A percentile compares a stretch with the other conserved stretches of the same genome.
phyloP scores from a whole-genome alignment of 1,140 invertebrate species.

The Aradophagus sp. region DNA sequence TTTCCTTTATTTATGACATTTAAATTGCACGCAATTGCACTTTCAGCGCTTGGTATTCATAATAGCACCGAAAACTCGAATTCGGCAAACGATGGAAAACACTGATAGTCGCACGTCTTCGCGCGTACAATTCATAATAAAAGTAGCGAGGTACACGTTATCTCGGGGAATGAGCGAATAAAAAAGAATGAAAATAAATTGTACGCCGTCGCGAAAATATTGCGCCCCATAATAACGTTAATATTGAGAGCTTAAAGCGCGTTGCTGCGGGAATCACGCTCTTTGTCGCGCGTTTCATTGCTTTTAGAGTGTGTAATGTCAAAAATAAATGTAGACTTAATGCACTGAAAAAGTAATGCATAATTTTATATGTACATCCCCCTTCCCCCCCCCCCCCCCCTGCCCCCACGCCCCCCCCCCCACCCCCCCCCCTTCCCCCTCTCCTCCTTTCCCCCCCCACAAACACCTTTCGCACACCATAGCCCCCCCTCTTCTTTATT shows the following conservation, averaged over 20 bases:
- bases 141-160: slow-evolving; percentile 32
- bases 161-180: slow-evolving; percentile 16
- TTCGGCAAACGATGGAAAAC: slow-evolving; percentile 29
- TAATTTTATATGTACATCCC: too few relatives aligned
- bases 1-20: not conserved
- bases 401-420: too few relatives aligned
- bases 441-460: too few relatives aligned
- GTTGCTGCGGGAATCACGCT: slow-evolving; percentile 8
- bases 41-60: slow-evolving; percentile 18
- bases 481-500: too few relatives aligned
- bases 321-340: slow-evolving; percentile 13
- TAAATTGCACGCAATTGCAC: slow-evolving; percentile 11
- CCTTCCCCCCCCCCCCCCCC: too few relatives aligned
- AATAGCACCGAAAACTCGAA: slow-evolving; percentile 22
- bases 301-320: slow-evolving; percentile 7
- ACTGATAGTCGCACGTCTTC: slow-evolving; percentile 28
- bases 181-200: slow-evolving; percentile 26
- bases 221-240: slow-evolving; percentile 37
- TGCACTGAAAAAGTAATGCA: slow-evolving; percentile 5
- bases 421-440: too few relatives aligned
- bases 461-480: too few relatives aligned
- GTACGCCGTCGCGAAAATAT: slow-evolving; percentile 22
- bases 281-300: slow-evolving; percentile 15
- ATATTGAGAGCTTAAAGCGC: slow-evolving; percentile 37
- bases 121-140: slow-evolving; percentile 42